phyloP scores from a whole-genome alignment of 2,113 vertebrate genomes.

The Sialia sialis region DNA sequence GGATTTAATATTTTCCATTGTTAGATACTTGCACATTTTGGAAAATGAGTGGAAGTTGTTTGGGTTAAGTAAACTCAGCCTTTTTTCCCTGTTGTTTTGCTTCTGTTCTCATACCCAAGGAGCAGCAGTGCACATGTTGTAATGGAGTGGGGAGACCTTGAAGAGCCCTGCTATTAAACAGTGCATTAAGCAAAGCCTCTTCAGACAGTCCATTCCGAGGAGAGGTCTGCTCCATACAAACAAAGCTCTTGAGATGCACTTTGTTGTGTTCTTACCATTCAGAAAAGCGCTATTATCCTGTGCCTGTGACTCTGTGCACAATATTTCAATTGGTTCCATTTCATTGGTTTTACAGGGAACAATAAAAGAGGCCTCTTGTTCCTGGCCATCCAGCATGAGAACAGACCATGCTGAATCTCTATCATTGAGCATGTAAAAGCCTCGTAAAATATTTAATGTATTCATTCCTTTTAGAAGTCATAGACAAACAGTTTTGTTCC shows the following conservation, averaged over 20 bases:
- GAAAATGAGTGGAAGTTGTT: neutral
- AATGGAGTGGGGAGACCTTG: constrained; percentile 32
- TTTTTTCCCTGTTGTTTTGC: neutral
- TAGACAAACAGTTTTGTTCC: neutral
- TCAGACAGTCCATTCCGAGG: constrained; percentile 23
- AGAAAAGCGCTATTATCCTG: constrained; percentile 31
- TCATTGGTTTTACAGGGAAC: constrained; percentile 35
- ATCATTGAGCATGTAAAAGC: neutral
- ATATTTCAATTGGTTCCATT: constrained; percentile 63
- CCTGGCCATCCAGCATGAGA: constrained; percentile 6
- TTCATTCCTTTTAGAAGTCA: neutral
- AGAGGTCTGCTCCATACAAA: constrained; percentile 58
- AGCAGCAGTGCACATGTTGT: neutral
- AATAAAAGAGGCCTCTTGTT: constrained; percentile 49
- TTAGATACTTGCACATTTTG: neutral
- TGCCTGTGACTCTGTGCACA: constrained; percentile 35
- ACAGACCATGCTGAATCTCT: neutral
- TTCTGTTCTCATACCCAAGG: constrained; percentile 3
- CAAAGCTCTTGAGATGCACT: constrained; percentile 66
- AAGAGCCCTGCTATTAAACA: constrained; percentile 57
- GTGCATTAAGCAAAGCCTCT: constrained; percentile 64
- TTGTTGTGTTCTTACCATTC: constrained; percentile 46
- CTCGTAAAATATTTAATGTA: neutral
- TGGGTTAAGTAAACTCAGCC: constrained; percentile 16
- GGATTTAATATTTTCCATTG: neutral